Percentiles rank a stretch among this genome's conserved stretches.
phyloP scores from a whole-genome alignment of 2,888 invertebrate species.

The Julus scandinavius region DNA sequence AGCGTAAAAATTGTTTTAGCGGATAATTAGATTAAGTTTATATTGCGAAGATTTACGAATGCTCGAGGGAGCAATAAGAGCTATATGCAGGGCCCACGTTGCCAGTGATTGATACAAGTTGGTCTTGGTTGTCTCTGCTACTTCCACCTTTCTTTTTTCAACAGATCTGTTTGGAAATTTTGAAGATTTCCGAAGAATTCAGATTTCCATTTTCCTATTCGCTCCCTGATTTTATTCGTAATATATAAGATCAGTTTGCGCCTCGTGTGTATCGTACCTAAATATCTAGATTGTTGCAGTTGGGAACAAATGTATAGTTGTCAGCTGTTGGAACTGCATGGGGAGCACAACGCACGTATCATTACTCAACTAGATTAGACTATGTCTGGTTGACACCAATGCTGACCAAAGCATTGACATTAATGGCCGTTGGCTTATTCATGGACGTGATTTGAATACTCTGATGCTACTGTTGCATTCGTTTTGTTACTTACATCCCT shows the following conservation, averaged over 20 bases:
- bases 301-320: no score
- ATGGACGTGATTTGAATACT: neutral
- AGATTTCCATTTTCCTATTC: no score
- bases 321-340: no score
- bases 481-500: neutral
- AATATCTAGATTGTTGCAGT: no score
- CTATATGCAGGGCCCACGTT: neutral
- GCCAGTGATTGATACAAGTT: slow-evolving; percentile 10
- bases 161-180: no score
- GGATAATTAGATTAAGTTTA: slow-evolving; percentile 33
- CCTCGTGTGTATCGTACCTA: neutral
- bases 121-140: neutral
- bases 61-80: neutral
- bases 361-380: neutral
- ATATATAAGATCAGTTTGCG: neutral
- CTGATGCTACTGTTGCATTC: neutral
- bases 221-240: no score
- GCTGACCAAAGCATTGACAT: neutral
- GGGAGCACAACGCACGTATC: neutral
- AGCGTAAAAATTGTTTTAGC: slow-evolving; percentile 33
- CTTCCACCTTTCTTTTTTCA: neutral
- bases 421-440: neutral
- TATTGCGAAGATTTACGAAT: slow-evolving; percentile 4
- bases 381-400: neutral
- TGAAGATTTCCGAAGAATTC: no score